Conservation (phyloP, 2,797 vertebrate genomes). For the Spinibarbus caldwelli region DNA sequence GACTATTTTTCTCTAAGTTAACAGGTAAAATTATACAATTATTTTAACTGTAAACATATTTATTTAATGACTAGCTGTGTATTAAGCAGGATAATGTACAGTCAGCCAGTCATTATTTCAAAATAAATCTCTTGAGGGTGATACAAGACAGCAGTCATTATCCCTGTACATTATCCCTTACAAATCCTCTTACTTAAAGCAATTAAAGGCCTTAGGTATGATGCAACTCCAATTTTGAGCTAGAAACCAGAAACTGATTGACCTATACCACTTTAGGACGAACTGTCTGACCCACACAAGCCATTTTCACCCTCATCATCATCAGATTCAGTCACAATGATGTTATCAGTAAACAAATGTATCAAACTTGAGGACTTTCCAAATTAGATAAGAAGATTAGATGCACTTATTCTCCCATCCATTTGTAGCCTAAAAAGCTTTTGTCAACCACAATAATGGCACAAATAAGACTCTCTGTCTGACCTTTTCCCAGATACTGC, state of each 20-base stretch:
- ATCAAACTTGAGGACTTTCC: slow-evolving; percentile 13
- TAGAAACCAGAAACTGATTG: neutral
- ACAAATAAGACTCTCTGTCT: slow-evolving; percentile 9
- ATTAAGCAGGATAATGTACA: neutral
- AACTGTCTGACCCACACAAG: neutral
- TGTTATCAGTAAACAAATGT: slow-evolving; percentile 3
- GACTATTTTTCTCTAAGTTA: neutral
- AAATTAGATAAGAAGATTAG: slow-evolving; percentile 29
- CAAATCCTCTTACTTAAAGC: neutral
- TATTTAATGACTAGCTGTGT: neutral
- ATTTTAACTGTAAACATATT: neutral
- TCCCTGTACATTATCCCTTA: neutral
- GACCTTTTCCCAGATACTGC: slow-evolving; percentile 12
- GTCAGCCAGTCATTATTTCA: neutral
- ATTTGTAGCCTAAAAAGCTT: slow-evolving; percentile 35
- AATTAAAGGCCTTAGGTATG: neutral
- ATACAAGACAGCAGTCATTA: neutral
- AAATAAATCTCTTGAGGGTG: neutral
- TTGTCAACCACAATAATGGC: slow-evolving; percentile 31
- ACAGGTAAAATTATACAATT: neutral
- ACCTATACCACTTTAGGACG: neutral
- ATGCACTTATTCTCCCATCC: slow-evolving; percentile 19
- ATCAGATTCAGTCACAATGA: slow-evolving; percentile 16
- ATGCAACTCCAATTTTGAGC: neutral
- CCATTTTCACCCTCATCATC: slow-evolving; percentile 3